phyloP scores from a whole-genome alignment of 2,888 invertebrate genomes.

The Sisyra terminalis region DNA sequence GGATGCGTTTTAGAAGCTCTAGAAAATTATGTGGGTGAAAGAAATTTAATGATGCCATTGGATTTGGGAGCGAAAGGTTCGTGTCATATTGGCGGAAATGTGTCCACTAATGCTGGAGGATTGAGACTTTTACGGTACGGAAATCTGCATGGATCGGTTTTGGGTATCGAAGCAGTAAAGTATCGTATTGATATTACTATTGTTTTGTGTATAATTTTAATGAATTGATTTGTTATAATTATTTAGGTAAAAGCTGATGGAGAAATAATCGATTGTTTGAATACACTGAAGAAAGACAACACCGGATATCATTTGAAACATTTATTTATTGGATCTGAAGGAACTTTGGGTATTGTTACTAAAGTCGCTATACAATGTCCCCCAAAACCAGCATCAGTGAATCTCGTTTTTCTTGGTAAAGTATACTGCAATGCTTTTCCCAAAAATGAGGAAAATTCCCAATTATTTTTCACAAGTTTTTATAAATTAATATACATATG shows the following conservation, averaged over 20 bases:
- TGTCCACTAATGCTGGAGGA: constrained; percentile 95
- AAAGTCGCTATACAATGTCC: constrained; percentile 86
- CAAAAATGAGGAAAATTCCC: too few species aligned
- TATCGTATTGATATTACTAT: neutral
- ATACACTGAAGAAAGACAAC: constrained; percentile 85
- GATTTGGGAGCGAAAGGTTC: constrained; percentile 95
- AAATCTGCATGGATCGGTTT: constrained; percentile 76
- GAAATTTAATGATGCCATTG: constrained; percentile 80
- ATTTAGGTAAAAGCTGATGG: constrained; percentile 69
- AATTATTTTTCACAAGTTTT: too few species aligned
- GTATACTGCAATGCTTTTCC: too few species aligned
- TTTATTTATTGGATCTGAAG: constrained; percentile 94
- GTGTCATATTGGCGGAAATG: constrained; percentile 90
- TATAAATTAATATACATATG: too few species aligned
- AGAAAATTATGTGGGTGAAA: constrained; percentile 54
- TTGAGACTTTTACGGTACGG: constrained; percentile 88
- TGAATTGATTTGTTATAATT: neutral
- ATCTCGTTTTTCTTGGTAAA: constrained; percentile 77
- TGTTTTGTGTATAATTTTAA: neutral
- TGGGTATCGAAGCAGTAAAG: constrained; percentile 83
- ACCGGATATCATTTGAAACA: constrained; percentile 96
- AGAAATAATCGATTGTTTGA: constrained; percentile 68
- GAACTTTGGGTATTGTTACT: constrained; percentile 87
- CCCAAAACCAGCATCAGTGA: constrained; percentile 60
- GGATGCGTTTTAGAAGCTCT: constrained; percentile 84